Conservation (phyloP, 2,888 invertebrate genomes). For the Plusia festucae region DNA sequence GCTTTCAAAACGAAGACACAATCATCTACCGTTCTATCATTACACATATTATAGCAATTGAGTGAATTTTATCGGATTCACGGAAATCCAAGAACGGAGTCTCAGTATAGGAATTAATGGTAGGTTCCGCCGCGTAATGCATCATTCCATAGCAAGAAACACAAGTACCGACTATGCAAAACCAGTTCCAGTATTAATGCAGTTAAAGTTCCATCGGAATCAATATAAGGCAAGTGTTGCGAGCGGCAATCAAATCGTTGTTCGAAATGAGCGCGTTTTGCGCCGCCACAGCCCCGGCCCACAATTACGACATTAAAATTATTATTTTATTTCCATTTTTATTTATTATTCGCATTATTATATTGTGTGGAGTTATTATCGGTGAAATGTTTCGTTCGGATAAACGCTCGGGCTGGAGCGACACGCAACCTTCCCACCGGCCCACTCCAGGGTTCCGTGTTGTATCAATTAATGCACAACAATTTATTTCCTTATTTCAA, state of each 20-base stretch:
- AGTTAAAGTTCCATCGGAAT: conserved; percentile 77
- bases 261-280: conserved; percentile 79
- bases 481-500: conserved; percentile 32
- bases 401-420: conserved; percentile 82
- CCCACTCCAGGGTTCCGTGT: conserved; percentile 73
- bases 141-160: conserved; percentile 50
- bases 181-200: conserved; percentile 73
- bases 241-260: conserved; percentile 79
- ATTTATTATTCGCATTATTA: conserved; percentile 90
- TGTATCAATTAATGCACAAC: conserved; percentile 43
- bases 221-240: conserved; percentile 76
- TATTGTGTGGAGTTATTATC: conserved; percentile 90
- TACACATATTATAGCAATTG: conserved; percentile 49
- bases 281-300: conserved; percentile 80
- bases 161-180: conserved; percentile 58
- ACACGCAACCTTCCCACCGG: conserved; percentile 81
- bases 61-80: conserved; percentile 53
- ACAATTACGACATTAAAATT: conserved; percentile 89
- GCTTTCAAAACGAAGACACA: conserved; percentile 18
- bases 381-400: conserved; percentile 89
- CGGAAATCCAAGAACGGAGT: conserved; percentile 47
- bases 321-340: conserved; percentile 89
- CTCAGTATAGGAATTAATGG: conserved; percentile 44
- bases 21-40: conserved; percentile 42
- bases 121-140: conserved; percentile 47